A percentile compares a stretch with the other conserved stretches of the same genome.
phyloP scores from a whole-genome alignment of 2,113 vertebrate species.

The Engystomops pustulosus region DNA sequence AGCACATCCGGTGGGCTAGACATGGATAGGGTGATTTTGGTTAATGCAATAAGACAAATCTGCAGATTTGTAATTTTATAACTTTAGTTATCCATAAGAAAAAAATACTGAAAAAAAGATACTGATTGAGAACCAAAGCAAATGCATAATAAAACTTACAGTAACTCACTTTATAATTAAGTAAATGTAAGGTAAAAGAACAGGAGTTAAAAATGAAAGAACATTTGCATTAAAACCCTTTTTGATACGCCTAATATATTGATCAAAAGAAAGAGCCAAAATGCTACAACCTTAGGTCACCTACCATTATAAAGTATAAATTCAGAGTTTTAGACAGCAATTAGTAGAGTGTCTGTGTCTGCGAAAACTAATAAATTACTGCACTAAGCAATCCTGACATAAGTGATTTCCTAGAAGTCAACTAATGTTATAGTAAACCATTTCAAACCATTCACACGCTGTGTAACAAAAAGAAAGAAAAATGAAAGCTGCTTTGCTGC shows the following conservation, averaged over 20 bases:
- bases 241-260: background rate
- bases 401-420: background rate
- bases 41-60: background rate
- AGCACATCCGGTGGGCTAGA: background rate
- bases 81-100: background rate
- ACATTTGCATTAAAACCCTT: conserved; percentile 2
- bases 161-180: conserved; percentile 18
- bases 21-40: background rate
- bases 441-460: background rate
- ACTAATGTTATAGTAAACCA: background rate
- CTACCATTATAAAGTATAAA: background rate
- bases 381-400: background rate
- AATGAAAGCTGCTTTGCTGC: background rate
- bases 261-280: background rate
- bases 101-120: background rate
- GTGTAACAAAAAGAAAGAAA: background rate
- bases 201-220: background rate
- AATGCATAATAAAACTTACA: background rate
- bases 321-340: background rate
- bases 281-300: background rate
- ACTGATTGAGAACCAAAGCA: background rate
- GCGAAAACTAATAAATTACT: background rate
- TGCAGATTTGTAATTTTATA: background rate
- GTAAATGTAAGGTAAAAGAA: conserved; percentile 13
- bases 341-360: background rate